Base-by-base conservation (phyloP, 92 coral and sea anemone species). In the Phymanthus crucifer region DNA sequence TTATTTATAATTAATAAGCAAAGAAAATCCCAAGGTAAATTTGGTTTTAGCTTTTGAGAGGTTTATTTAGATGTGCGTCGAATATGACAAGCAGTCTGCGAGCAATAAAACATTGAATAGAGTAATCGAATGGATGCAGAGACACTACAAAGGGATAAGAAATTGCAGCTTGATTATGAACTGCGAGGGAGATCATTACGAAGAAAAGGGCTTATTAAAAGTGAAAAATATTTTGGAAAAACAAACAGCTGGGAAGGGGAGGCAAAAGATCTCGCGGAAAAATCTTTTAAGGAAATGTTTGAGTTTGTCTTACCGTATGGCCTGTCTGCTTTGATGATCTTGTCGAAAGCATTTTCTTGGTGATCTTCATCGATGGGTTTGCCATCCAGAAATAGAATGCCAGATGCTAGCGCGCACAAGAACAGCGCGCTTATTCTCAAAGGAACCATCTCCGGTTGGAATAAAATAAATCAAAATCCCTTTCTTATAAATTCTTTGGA, bases 261-360 rank as follows among this genome's bases (percentile, higher is more conserved):
- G 0, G 31, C 0, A 4, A 9, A 4, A 4, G 1, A 21, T 21
- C 1, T 21, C 8, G 4, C 11, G 27, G 4, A 5, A 54, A 54
- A 54, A 21, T 54, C 14, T 43, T 43, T 14, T 43, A 10, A n/a
- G 48, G 1, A 43, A 43, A 43, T 14, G 14, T 43, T 43, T 43
- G 48, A 43, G 13, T 17, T 43, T 8, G 31, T 6, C 77, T 73
- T 73, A 73, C 77, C 33, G 34, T 40, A 73, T 19, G 23, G 48
- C 26, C 58, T 17, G 29, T 73, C 77, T 4, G 21, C 34, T 21
- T 33, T 73, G 18, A 35, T 36, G 7, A 73, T 73, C 47, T 73
- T 73, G 47, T 73, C 77, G 21, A 73, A 73, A 34, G 77, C 77
- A 43, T 73, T 73, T 40, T 73, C 77, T 23, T 40, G 27, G 13